Conservation (phyloP, 2,888 invertebrate species). For the Scrobipalpa costella region DNA sequence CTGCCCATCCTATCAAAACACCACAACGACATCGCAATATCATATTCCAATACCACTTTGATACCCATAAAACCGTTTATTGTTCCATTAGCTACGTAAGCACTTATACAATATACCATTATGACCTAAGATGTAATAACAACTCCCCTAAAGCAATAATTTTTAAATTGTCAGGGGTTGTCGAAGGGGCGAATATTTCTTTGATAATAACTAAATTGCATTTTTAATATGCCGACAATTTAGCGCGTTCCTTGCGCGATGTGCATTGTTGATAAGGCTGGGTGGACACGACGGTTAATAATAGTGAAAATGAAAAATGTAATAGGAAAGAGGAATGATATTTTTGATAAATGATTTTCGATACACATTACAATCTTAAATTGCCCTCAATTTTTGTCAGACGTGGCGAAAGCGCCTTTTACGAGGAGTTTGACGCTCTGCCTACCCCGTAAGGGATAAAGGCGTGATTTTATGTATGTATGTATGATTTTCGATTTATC, state of each 20-base stretch:
- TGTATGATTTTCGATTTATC: too few relatives aligned
- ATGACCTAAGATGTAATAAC: conserved; percentile 52
- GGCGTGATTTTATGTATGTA: too few relatives aligned
- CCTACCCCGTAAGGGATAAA: too few relatives aligned
- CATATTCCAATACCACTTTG: conserved; percentile 8
- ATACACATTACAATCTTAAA: too few relatives aligned
- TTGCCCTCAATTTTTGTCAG: too few relatives aligned
- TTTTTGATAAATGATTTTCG: too few relatives aligned
- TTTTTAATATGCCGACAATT: conserved; percentile 45
- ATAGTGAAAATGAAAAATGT: too few relatives aligned
- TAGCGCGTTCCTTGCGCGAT: conserved; percentile 24
- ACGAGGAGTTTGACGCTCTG: too few relatives aligned
- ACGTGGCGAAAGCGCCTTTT: too few relatives aligned
- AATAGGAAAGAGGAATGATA: too few relatives aligned
- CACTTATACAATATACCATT: conserved; percentile 34
- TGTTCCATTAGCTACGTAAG: conserved; percentile 38
- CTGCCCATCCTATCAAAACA: not conserved
- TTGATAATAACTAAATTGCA: conserved; percentile 66
- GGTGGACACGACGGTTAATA: not conserved
- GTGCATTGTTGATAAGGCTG: not conserved
- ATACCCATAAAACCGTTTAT: conserved; percentile 6
- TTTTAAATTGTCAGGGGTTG: conserved; percentile 50
- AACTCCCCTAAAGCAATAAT: conserved; percentile 56
- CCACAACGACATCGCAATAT: not conserved
- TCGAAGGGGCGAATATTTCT: conserved; percentile 48